Evolutionary conservation across 2,888 invertebrate genomes (phyloP).

Genomic region (Cephus pulcher): DNA sequence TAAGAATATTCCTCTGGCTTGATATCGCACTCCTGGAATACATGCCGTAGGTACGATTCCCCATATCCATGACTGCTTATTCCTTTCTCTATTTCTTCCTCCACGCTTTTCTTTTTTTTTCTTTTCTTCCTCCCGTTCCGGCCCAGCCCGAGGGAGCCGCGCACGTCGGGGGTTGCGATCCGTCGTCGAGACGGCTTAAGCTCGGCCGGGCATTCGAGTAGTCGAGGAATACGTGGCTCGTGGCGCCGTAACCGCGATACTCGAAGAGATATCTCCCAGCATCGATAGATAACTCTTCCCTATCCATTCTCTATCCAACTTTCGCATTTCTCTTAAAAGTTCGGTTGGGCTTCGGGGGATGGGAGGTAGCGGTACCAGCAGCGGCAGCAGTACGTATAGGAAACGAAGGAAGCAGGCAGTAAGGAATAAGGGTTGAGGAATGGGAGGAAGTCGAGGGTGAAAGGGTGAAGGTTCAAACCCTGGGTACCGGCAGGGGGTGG

Average conservation of each 20-base stretch:
- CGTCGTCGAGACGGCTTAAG: slow-evolving; percentile 27
- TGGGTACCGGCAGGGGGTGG: slow-evolving; percentile 18
- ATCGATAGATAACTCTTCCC: slow-evolving; percentile 61
- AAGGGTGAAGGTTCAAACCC: slow-evolving; percentile 3
- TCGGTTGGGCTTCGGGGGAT: slow-evolving; percentile 33
- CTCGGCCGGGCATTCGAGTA: slow-evolving; percentile 7
- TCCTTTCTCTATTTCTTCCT: not conserved
- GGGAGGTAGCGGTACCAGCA: slow-evolving; percentile 35
- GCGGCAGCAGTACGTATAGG: slow-evolving; percentile 29
- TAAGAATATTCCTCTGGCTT: not conserved
- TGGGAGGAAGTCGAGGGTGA: slow-evolving; percentile 29
- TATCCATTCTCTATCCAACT: slow-evolving; percentile 64
- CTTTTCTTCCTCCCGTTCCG: not conserved
- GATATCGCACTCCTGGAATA: not conserved
- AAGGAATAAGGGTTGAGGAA: slow-evolving; percentile 1
- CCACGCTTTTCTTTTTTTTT: not conserved
- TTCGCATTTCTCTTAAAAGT: slow-evolving; percentile 64
- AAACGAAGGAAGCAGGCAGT: not conserved
- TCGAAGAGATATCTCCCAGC: slow-evolving; percentile 33
- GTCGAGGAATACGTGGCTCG: slow-evolving; percentile 22
- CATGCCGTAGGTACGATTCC: not conserved
- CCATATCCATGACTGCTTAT: not conserved
- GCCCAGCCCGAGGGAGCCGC: slow-evolving; percentile 20
- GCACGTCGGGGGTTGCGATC: slow-evolving; percentile 31
- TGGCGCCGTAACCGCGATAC: slow-evolving; percentile 27